These are phyloP conservation scores for Tholera decimalis DNA, from an alignment of 2,888 invertebrate genomes.

Conservation along the genomic window DNA sequence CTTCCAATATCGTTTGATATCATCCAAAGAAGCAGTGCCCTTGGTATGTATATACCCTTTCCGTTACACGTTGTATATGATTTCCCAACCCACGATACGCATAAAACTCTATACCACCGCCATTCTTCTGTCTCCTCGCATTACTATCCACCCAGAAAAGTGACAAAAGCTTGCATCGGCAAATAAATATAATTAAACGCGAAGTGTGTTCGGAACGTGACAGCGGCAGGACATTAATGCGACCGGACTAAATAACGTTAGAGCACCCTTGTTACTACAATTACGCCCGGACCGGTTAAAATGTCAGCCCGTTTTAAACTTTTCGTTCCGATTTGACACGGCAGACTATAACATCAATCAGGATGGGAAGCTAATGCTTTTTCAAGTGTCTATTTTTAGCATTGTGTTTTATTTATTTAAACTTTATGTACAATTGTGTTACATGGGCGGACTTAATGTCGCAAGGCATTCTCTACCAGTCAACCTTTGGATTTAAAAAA, in stretches of 20 bases:
- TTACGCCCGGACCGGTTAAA: constrained; percentile 81
- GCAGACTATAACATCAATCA: constrained; percentile 84
- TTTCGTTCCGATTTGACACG: constrained; percentile 80
- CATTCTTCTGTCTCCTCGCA: constrained; percentile 43
- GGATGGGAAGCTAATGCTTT: constrained; percentile 71
- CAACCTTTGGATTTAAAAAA: too few species aligned
- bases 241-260: constrained; percentile 87
- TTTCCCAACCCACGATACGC: too few species aligned
- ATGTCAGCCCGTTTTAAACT: constrained; percentile 82
- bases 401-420: constrained; percentile 66
- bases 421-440: not conserved
- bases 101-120: constrained; percentile 13
- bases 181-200: constrained; percentile 86
- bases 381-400: too few species aligned
- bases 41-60: too few species aligned
- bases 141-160: constrained; percentile 61
- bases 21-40: too few species aligned
- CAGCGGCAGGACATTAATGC: constrained; percentile 84
- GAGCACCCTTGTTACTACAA: constrained; percentile 89
- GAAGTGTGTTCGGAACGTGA: constrained; percentile 81
- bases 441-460: too few species aligned
- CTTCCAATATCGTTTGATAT: too few species aligned
- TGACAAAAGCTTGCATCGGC: constrained; percentile 76
- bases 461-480: too few species aligned
- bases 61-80: too few species aligned